Evolutionary conservation across 1,140 invertebrate genomes (phyloP).

Genomic region (Polyergus mexicanus): DNA sequence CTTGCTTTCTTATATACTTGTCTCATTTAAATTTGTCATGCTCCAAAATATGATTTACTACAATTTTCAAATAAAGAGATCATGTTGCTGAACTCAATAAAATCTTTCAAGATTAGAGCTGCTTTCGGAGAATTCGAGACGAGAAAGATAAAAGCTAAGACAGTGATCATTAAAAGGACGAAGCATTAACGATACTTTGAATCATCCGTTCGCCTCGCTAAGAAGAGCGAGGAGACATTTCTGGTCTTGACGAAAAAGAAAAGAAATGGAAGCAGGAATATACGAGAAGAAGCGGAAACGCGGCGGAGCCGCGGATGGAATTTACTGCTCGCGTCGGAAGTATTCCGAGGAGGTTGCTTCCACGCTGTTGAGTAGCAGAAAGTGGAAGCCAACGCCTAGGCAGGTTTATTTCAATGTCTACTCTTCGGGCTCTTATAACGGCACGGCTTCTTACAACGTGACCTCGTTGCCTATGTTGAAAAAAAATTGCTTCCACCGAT

Average conservation of each 20-base stretch:
- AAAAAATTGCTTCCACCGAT: constrained; percentile 58
- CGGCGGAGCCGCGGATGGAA: constrained; percentile 75
- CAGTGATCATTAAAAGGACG: constrained; percentile 17
- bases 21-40: background rate
- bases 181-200: constrained; percentile 37
- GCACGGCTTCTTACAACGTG: constrained; percentile 60
- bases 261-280: constrained; percentile 50
- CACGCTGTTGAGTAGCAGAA: constrained; percentile 80
- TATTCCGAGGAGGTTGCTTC: constrained; percentile 82
- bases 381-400: constrained; percentile 78
- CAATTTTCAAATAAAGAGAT: constrained; percentile 2
- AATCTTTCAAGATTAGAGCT: background rate
- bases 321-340: constrained; percentile 81
- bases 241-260: constrained; percentile 50
- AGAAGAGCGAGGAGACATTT: constrained; percentile 57
- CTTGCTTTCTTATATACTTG: background rate
- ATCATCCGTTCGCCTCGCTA: constrained; percentile 57
- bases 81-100: background rate
- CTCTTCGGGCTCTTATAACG: constrained; percentile 69
- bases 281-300: constrained; percentile 70
- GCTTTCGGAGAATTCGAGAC: background rate
- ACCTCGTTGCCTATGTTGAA: constrained; percentile 60
- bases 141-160: constrained; percentile 14
- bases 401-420: constrained; percentile 84
- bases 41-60: too few species aligned